phyloP scores from a whole-genome alignment of 2,888 invertebrate species.

The Euphydryas editha region DNA sequence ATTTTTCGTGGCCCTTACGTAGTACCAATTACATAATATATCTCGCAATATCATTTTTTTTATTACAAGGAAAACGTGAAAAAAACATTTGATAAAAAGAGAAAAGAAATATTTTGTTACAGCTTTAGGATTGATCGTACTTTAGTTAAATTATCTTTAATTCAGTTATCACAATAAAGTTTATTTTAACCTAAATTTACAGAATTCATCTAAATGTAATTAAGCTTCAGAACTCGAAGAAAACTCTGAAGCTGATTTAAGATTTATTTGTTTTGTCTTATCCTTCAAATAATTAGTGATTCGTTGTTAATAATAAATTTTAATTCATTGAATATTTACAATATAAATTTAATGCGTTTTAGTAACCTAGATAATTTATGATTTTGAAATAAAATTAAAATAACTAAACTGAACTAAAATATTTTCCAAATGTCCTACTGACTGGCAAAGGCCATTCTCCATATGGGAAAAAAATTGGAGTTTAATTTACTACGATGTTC shows the following conservation, averaged over 20 bases:
- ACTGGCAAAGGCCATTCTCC: no score
- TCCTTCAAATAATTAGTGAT: slow-evolving; percentile 6
- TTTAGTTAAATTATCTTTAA: background rate
- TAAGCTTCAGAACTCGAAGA: background rate
- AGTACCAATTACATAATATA: background rate
- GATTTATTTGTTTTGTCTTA: slow-evolving; percentile 1
- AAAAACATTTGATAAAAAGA: background rate
- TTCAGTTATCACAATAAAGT: background rate
- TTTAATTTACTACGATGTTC: no score
- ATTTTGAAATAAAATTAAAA: no score
- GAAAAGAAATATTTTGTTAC: background rate
- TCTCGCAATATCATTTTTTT: background rate
- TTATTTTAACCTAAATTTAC: background rate
- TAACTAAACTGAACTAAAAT: no score
- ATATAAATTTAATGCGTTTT: no score
- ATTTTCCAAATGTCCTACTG: no score
- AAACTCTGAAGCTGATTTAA: slow-evolving; percentile 7
- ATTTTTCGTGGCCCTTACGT: no score
- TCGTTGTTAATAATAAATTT: no score
- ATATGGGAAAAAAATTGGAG: no score
- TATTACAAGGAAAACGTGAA: background rate
- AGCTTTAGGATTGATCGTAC: background rate
- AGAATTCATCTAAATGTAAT: background rate
- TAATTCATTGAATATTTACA: no score
- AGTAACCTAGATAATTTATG: no score